phyloP scores from a whole-genome alignment of 2,113 vertebrate species.

The Bettongia penicillata region DNA sequence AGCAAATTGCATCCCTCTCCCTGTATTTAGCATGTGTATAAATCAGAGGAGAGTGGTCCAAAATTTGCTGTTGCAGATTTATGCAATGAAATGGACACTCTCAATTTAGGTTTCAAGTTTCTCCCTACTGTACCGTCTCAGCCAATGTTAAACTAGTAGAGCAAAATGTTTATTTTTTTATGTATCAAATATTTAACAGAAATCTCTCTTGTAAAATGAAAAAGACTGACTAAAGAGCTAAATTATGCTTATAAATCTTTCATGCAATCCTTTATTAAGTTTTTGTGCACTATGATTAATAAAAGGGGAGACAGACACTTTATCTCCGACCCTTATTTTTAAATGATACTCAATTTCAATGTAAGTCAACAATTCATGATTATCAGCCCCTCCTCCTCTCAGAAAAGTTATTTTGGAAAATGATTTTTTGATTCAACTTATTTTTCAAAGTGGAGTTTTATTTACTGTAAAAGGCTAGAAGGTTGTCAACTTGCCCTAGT shows the following conservation, averaged over 20 bases:
- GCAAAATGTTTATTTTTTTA: constrained; percentile 57
- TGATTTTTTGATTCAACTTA: constrained; percentile 46
- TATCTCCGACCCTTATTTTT: constrained; percentile 12
- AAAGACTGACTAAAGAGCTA: constrained; percentile 40
- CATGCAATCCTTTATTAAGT: constrained; percentile 27
- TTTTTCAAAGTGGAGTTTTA: constrained; percentile 57
- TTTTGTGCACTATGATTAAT: constrained; percentile 43
- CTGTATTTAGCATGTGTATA: neutral
- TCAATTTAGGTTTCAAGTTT: constrained; percentile 72
- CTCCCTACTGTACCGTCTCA: constrained; percentile 52
- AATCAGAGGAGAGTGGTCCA: constrained; percentile 41
- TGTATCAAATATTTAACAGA: constrained; percentile 39
- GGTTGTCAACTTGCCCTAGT: neutral
- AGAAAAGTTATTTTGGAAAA: constrained; percentile 58
- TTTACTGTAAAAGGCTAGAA: constrained; percentile 44
- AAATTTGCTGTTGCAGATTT: constrained; percentile 54
- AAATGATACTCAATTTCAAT: constrained; percentile 45
- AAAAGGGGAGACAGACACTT: constrained; percentile 48
- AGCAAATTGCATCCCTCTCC: neutral
- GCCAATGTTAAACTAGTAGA: constrained; percentile 53
- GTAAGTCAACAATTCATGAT: constrained; percentile 43
- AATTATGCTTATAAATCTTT: constrained; percentile 45
- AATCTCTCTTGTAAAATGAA: constrained; percentile 66
- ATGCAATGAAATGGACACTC: constrained; percentile 62
- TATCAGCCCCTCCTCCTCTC: constrained; percentile 13